These are phyloP conservation scores for Chelonoidis abingdonii DNA, from an alignment of 2,113 vertebrate genomes.

Conservation along the genomic window DNA sequence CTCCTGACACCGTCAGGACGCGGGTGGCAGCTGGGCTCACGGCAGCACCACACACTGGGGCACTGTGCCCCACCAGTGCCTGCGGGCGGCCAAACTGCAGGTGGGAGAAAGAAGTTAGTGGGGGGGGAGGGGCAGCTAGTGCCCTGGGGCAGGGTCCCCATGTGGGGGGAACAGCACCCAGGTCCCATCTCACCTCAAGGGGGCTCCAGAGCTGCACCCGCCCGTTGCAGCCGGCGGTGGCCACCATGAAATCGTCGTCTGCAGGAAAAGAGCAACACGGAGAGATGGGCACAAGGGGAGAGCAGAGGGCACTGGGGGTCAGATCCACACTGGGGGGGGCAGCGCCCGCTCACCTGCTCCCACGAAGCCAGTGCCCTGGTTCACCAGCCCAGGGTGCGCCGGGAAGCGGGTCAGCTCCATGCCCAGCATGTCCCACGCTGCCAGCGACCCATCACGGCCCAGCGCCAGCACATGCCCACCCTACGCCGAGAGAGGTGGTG, in stretches of 20 bases:
- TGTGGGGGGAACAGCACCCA: not conserved
- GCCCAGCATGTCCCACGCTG: conserved; percentile 83
- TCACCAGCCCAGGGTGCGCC: conserved; percentile 80
- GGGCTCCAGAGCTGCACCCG: conserved; percentile 3
- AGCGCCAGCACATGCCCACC: conserved; percentile 79
- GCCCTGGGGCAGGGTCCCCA: too few relatives aligned
- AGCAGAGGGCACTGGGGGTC: too few relatives aligned
- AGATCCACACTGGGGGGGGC: not conserved
- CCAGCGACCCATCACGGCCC: conserved; percentile 80
- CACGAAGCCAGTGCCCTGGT: conserved; percentile 69
- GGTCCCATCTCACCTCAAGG: not conserved
- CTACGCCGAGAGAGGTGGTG: conserved; percentile 56
- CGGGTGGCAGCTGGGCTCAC: conserved; percentile 30
- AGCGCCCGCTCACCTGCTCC: not conserved
- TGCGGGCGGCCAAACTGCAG: conserved; percentile 61
- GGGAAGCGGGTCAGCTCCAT: conserved; percentile 83
- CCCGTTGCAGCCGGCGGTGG: not conserved
- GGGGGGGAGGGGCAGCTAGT: not conserved
- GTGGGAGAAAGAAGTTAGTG: not conserved
- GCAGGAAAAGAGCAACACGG: too few relatives aligned
- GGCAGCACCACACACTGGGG: conserved; percentile 51
- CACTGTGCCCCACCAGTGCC: conserved; percentile 61
- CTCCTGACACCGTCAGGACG: conserved; percentile 57
- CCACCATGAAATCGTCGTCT: too few relatives aligned
- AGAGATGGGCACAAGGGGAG: too few relatives aligned